Conservation (phyloP, 1,140 invertebrate genomes). For the Drosophila insularis region DNA sequence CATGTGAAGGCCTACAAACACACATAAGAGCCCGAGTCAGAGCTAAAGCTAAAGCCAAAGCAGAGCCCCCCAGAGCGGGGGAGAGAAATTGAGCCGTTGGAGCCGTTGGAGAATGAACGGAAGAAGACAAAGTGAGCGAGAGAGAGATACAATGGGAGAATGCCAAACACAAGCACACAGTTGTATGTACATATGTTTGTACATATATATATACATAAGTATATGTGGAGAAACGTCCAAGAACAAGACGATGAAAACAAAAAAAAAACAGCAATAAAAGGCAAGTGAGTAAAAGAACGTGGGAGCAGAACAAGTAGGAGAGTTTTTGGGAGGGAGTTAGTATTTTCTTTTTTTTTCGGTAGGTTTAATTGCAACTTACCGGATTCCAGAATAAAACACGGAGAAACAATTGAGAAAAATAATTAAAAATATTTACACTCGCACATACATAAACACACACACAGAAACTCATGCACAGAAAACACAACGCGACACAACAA, state of each 20-base stretch:
- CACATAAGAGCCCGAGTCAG: conserved; percentile 45
- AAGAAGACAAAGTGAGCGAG: neutral
- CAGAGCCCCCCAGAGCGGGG: conserved; percentile 21
- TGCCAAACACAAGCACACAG: conserved; percentile 26
- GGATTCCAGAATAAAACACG: neutral
- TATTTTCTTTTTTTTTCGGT: neutral
- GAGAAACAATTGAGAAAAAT: neutral
- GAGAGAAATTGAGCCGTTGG: conserved; percentile 20
- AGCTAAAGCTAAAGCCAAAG: conserved; percentile 30
- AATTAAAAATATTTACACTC: conserved; percentile 17
- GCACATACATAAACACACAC: conserved; percentile 9
- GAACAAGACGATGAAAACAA: conserved; percentile 74
- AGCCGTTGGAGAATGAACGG: conserved; percentile 15
- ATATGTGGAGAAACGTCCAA: conserved; percentile 61
- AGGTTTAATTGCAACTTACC: conserved; percentile 32
- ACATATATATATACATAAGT: too few species aligned
- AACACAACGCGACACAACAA: too few species aligned
- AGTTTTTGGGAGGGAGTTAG: neutral
- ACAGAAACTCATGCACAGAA: neutral
- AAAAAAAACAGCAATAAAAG: conserved; percentile 63
- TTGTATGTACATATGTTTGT: conserved; percentile 1
- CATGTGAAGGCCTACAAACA: conserved; percentile 61
- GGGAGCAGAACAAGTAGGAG: neutral
- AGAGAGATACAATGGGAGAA: conserved; percentile 17
- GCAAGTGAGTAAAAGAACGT: conserved; percentile 22